Percentiles rank a stretch among this genome's conserved stretches.
Evolutionary conservation across 2,888 invertebrate species (phyloP).

Genomic region (Pseudoips prasinana): DNA sequence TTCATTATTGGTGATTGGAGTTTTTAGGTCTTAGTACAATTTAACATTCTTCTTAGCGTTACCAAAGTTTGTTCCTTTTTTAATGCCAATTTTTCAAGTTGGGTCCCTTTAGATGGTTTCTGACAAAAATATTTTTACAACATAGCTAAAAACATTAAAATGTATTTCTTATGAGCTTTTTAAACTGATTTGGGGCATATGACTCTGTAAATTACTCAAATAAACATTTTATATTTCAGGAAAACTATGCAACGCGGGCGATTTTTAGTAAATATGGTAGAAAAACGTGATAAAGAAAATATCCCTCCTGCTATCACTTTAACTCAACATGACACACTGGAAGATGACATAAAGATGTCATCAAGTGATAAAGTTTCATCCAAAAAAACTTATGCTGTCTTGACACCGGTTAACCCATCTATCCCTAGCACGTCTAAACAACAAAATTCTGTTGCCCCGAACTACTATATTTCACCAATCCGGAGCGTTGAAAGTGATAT

Average conservation of each 20-base stretch:
- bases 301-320: neutral
- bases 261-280: neutral
- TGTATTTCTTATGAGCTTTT: too few relatives aligned
- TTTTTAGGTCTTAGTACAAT: too few relatives aligned
- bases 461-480: conserved; percentile 4
- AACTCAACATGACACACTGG: neutral
- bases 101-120: too few relatives aligned
- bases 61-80: too few relatives aligned
- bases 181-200: too few relatives aligned
- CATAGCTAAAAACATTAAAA: too few relatives aligned
- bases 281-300: neutral
- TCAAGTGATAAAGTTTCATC: neutral
- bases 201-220: too few relatives aligned
- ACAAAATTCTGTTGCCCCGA: neutral
- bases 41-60: too few relatives aligned
- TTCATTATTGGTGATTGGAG: too few relatives aligned
- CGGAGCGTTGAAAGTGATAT: conserved; percentile 6
- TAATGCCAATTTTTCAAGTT: too few relatives aligned
- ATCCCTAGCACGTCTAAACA: neutral
- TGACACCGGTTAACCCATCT: neutral
- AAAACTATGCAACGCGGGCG: neutral
- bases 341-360: neutral
- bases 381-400: neutral
- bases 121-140: too few relatives aligned
- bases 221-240: neutral